Conservation (phyloP, 1,140 invertebrate species). For the Zaprionus gabonicus region DNA sequence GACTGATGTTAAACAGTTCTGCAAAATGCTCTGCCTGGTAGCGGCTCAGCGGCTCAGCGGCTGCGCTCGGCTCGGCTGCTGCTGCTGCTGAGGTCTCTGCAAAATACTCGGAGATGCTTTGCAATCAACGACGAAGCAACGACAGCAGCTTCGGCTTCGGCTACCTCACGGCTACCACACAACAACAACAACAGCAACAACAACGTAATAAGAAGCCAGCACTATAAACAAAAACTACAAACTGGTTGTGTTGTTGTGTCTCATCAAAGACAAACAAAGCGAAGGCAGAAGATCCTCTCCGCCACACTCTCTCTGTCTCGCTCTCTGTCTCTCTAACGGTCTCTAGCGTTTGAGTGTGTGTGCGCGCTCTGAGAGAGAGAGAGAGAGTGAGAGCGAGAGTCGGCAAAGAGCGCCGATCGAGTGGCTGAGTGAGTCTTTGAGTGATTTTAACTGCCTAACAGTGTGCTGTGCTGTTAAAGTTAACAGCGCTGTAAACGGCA, state of each 20-base stretch:
- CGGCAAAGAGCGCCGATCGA: constrained; percentile 3
- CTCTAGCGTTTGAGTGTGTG: constrained; percentile 38
- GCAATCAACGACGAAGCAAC: constrained; percentile 64
- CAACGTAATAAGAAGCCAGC: constrained; percentile 53
- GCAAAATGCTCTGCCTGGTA: constrained; percentile 73
- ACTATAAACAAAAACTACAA: constrained; percentile 79
- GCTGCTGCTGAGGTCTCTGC: constrained; percentile 37
- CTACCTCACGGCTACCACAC: constrained; percentile 45
- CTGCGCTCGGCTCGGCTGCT: constrained; percentile 12
- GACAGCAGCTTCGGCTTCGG: constrained; percentile 52
- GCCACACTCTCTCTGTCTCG: neutral
- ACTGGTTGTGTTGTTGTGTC: constrained; percentile 69
- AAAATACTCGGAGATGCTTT: constrained; percentile 61
- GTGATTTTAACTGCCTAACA: constrained; percentile 62
- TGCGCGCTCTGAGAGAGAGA: constrained; percentile 6
- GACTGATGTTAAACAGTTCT: constrained; percentile 84
- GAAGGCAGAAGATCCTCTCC: constrained; percentile 47
- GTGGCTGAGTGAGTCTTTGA: constrained; percentile 40
- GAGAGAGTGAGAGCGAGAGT: neutral
- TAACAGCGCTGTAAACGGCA: constrained; percentile 22
- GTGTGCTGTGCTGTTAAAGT: constrained; percentile 25
- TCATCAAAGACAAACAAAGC: constrained; percentile 65
- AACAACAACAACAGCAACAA: constrained; percentile 41
- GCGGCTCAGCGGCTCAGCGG: constrained; percentile 33
- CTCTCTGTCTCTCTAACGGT: constrained; percentile 69